phyloP scores from a whole-genome alignment of 53 echinoderm and acorn worm species.

The Holothuria scabra region DNA sequence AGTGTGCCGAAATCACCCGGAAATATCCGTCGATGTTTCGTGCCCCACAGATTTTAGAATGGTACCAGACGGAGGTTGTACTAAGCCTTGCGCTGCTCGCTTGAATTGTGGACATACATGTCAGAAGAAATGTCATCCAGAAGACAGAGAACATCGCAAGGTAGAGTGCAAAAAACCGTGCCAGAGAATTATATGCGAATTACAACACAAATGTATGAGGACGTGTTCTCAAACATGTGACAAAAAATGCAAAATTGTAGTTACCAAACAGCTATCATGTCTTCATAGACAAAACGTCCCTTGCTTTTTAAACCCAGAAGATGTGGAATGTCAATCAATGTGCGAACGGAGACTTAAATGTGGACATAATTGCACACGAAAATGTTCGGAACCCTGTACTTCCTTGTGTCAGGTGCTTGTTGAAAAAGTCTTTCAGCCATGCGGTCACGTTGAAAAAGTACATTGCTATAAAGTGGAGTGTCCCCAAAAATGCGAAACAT shows the following conservation, averaged over 20 bases:
- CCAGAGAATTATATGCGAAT: slow-evolving; percentile 30
- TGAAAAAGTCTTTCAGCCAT: slow-evolving; percentile 58
- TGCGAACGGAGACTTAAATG: slow-evolving; percentile 29
- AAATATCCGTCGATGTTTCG: slow-evolving; percentile 43
- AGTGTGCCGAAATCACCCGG: slow-evolving; percentile 73
- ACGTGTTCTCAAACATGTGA: slow-evolving; percentile 56
- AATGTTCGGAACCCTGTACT: neutral
- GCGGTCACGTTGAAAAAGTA: slow-evolving; percentile 62
- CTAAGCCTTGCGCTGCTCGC: slow-evolving; percentile 46
- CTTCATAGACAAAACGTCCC: neutral
- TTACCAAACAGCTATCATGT: slow-evolving; percentile 62
- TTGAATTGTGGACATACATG: slow-evolving; percentile 70
- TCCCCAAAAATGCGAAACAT: slow-evolving; percentile 31
- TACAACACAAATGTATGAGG: slow-evolving; percentile 54
- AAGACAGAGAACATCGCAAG: slow-evolving; percentile 54
- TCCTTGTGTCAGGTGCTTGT: slow-evolving; percentile 28
- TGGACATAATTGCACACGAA: slow-evolving; percentile 33
- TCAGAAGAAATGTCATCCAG: slow-evolving; percentile 60
- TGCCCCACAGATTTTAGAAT: slow-evolving; percentile 63
- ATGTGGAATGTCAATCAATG: neutral
- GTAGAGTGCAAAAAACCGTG: slow-evolving; percentile 56
- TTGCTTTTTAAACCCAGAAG: neutral
- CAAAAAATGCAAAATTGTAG: slow-evolving; percentile 52
- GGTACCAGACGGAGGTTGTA: slow-evolving; percentile 80
- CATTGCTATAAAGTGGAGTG: slow-evolving; percentile 47